A percentile compares a stretch with the other conserved stretches of the same genome.
Conservation (phyloP, 2,888 invertebrate genomes). For the Athrips mouffetella region DNA sequence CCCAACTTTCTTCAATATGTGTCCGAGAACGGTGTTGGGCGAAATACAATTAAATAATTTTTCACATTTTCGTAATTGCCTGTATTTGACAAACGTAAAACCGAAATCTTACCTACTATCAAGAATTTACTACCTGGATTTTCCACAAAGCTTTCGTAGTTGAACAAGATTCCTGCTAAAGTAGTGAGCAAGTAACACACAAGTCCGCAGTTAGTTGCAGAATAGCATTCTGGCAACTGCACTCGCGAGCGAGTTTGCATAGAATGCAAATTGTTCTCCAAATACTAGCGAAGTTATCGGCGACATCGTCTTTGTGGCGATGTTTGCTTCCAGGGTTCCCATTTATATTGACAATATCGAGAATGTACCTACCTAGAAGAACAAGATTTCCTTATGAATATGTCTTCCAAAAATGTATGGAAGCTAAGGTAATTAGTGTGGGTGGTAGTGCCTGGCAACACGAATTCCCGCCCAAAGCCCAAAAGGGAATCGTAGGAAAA, state of each 20-base stretch:
- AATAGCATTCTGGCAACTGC: background rate
- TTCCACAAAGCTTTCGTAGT: background rate
- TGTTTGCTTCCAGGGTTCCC: constrained; percentile 1
- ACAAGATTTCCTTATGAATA: too few relatives aligned
- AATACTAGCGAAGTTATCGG: background rate
- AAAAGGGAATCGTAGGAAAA: background rate
- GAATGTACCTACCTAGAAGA: background rate
- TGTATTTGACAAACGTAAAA: too few relatives aligned
- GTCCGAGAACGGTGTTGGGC: too few relatives aligned
- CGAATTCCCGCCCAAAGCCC: background rate
- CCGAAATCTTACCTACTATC: background rate
- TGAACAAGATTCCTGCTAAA: constrained; percentile 3
- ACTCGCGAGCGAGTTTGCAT: background rate
- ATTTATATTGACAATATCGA: background rate
- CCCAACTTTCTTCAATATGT: too few relatives aligned
- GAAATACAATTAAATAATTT: too few relatives aligned
- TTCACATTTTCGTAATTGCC: too few relatives aligned
- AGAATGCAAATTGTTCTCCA: constrained; percentile 6
- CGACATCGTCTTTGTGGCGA: background rate
- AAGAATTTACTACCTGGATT: background rate
- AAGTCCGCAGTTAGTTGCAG: background rate
- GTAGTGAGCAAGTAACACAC: constrained; percentile 5
- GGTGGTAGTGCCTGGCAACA: too few relatives aligned
- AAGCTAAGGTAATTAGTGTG: too few relatives aligned
- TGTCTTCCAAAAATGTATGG: too few relatives aligned